A percentile compares a stretch with the other conserved stretches of the same genome.
Conservation (phyloP, 2,888 invertebrate genomes). For the Anoncus sp. region DNA sequence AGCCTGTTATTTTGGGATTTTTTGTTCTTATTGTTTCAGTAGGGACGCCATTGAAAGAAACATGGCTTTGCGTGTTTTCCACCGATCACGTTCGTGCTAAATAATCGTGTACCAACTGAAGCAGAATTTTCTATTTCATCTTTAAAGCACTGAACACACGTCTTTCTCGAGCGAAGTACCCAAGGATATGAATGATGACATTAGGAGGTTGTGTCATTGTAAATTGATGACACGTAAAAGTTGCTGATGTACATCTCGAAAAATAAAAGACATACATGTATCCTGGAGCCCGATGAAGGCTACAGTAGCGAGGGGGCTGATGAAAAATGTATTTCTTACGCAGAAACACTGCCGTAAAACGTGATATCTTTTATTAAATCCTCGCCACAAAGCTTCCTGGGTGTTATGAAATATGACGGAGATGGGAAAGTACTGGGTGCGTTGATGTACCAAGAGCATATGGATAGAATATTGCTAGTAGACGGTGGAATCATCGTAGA, state of each 20-base stretch:
- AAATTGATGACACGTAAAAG: slow-evolving; percentile 36
- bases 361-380: slow-evolving; percentile 22
- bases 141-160: background rate
- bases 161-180: background rate
- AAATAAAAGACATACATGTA: background rate
- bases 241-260: background rate
- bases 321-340: slow-evolving; percentile 26
- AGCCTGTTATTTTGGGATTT: too few relatives aligned
- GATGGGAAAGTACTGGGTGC: slow-evolving; percentile 4
- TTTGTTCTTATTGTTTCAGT: too few relatives aligned
- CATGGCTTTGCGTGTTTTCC: too few relatives aligned
- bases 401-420: slow-evolving; percentile 32
- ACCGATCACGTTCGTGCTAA: too few relatives aligned
- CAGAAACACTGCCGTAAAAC: slow-evolving; percentile 17
- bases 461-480: background rate
- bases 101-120: background rate
- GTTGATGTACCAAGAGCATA: background rate
- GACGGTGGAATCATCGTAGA: background rate
- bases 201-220: slow-evolving; percentile 39
- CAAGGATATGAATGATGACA: slow-evolving; percentile 3
- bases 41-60: too few relatives aligned
- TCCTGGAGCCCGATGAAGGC: background rate
- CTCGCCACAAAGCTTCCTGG: background rate
- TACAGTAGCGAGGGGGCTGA: background rate
- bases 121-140: background rate